Conservation (phyloP, 1,140 invertebrate species). For the Drosophila insularis region DNA sequence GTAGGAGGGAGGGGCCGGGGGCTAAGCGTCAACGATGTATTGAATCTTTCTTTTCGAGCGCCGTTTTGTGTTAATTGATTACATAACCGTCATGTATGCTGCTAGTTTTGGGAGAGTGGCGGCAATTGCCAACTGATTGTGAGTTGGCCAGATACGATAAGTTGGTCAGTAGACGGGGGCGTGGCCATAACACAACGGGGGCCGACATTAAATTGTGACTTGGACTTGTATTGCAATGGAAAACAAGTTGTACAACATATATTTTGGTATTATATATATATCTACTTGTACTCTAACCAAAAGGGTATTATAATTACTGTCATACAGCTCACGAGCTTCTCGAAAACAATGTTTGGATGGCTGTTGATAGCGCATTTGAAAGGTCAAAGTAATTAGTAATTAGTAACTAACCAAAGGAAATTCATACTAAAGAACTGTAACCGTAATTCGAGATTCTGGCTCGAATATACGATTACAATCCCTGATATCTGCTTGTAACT, state of each 20-base stretch:
- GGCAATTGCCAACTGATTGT: slow-evolving; percentile 19
- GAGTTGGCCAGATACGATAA: slow-evolving; percentile 25
- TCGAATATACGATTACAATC: neutral
- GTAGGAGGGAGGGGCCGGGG: too few species aligned
- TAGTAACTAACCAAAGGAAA: neutral
- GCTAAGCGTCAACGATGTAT: too few species aligned
- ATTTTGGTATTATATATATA: slow-evolving; percentile 44
- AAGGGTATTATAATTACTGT: neutral
- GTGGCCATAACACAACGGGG: slow-evolving; percentile 11
- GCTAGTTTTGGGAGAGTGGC: slow-evolving; percentile 14
- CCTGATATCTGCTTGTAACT: slow-evolving; percentile 13
- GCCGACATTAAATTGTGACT: slow-evolving; percentile 17
- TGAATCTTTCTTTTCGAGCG: slow-evolving; percentile 37
- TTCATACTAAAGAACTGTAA: neutral
- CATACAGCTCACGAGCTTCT: too few species aligned
- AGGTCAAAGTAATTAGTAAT: neutral
- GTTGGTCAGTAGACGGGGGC: slow-evolving; percentile 40
- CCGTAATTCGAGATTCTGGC: neutral
- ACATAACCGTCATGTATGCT: slow-evolving; percentile 53
- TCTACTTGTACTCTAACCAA: slow-evolving; percentile 1
- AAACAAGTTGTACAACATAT: slow-evolving; percentile 66
- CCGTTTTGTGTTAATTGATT: slow-evolving; percentile 74
- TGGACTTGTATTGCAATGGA: slow-evolving; percentile 11
- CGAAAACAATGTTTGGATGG: too few species aligned
- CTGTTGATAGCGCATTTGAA: neutral